These are phyloP conservation scores for Noctilio leporinus DNA, from an alignment of 2,113 vertebrate genomes.

Conservation along the genomic window DNA sequence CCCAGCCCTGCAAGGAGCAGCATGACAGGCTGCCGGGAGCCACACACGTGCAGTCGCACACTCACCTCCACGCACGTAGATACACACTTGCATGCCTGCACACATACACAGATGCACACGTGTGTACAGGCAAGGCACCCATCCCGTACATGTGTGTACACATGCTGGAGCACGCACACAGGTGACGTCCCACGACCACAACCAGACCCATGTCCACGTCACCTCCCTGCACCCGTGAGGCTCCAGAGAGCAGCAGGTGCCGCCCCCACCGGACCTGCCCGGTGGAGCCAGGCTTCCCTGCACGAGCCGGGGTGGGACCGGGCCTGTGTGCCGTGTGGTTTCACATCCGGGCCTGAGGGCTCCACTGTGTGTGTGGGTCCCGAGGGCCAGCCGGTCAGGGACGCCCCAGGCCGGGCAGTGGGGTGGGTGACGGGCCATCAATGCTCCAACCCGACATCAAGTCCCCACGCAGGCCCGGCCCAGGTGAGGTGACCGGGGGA, in stretches of 20 bases:
- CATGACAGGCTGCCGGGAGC: rapidly evolving
- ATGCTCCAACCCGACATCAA: rapidly evolving
- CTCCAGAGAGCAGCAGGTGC: too few relatives aligned
- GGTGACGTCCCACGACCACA: too few relatives aligned
- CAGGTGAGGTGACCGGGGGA: not conserved
- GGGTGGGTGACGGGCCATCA: rapidly evolving
- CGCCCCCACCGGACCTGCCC: too few relatives aligned
- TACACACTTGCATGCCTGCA: too few relatives aligned
- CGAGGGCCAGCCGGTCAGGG: not conserved
- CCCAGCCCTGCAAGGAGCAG: not conserved
- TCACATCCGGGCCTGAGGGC: too few relatives aligned
- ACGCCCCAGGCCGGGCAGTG: rapidly evolving
- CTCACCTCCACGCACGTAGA: rapidly evolving
- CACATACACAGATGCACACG: not conserved
- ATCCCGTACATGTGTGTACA: too few relatives aligned
- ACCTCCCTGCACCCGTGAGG: too few relatives aligned
- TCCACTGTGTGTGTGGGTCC: rapidly evolving
- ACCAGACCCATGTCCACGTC: too few relatives aligned
- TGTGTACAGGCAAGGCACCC: too few relatives aligned
- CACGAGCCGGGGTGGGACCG: rapidly evolving
- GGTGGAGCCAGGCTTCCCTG: not conserved
- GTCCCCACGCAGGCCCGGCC: not conserved
- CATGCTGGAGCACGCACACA: not conserved
- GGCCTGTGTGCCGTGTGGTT: too few relatives aligned
- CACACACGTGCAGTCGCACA: rapidly evolving